Evolutionary conservation across 2,797 vertebrate species (phyloP).

Genomic region (Lithobates pipiens): DNA sequence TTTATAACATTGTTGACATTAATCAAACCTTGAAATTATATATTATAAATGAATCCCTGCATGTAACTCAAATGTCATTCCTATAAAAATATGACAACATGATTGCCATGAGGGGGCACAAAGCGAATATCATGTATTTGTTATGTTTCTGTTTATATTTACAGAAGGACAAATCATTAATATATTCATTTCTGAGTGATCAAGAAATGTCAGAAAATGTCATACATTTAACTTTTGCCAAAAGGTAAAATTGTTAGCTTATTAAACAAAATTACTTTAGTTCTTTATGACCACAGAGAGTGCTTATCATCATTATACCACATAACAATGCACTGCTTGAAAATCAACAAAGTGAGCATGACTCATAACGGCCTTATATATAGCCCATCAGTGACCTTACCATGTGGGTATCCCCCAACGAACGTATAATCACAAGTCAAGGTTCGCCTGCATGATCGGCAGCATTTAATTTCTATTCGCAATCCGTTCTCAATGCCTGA

Average conservation of each 20-base stretch:
- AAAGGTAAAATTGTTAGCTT: slow-evolving; percentile 15
- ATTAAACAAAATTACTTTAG: no score
- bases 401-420: no score
- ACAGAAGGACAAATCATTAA: slow-evolving; percentile 32
- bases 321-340: no score
- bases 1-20: not conserved
- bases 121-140: not conserved
- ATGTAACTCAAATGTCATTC: slow-evolving; percentile 45
- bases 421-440: no score
- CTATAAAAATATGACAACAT: slow-evolving; percentile 24
- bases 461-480: no score
- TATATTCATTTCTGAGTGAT: not conserved
- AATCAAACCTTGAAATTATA: slow-evolving; percentile 2
- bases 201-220: slow-evolving; percentile 46
- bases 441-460: no score
- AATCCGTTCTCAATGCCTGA: no score
- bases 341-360: no score
- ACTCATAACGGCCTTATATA: no score
- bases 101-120: slow-evolving; percentile 17
- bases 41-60: slow-evolving; percentile 13
- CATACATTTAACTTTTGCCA: slow-evolving; percentile 24
- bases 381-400: no score
- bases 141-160: slow-evolving; percentile 11
- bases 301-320: no score
- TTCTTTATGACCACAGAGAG: no score